Conservation (phyloP, 2,113 vertebrate genomes). For the Chamaea fasciata region DNA sequence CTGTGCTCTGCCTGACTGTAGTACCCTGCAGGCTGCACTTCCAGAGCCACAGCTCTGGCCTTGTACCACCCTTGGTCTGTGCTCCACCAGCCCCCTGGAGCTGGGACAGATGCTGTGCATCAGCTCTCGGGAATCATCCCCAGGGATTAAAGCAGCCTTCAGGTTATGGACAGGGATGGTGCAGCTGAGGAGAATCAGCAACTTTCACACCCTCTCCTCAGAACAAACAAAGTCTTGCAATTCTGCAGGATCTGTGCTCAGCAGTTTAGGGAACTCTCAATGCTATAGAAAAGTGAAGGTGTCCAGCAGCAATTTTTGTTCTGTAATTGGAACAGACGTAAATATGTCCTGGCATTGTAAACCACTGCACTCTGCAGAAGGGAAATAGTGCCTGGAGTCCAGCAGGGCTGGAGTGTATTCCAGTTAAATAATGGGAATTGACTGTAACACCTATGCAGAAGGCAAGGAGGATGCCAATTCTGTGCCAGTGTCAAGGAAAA, state of each 20-base stretch:
- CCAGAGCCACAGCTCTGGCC: background rate
- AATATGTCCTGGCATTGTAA: background rate
- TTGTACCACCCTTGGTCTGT: background rate
- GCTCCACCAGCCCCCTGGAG: background rate
- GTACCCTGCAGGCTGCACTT: background rate
- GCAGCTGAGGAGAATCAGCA: background rate
- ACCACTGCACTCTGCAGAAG: background rate
- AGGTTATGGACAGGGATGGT: background rate
- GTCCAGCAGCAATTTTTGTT: background rate
- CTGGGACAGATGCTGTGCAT: background rate
- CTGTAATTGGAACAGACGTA: background rate
- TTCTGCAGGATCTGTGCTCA: background rate
- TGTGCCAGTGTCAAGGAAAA: background rate
- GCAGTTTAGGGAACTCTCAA: background rate
- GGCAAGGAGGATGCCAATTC: background rate
- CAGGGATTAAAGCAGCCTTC: background rate
- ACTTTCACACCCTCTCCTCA: rapidly evolving
- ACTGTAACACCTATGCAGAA: background rate
- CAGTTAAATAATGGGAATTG: background rate
- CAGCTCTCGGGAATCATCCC: background rate
- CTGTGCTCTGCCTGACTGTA: background rate
- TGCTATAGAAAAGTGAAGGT: background rate
- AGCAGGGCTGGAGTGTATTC: background rate
- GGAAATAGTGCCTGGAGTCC: background rate
- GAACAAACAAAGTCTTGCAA: background rate